Percentiles rank a stretch among this genome's conserved stretches.
Evolutionary conservation across 2,888 invertebrate genomes (phyloP).

Genomic region (Polylopha cassiicola): DNA sequence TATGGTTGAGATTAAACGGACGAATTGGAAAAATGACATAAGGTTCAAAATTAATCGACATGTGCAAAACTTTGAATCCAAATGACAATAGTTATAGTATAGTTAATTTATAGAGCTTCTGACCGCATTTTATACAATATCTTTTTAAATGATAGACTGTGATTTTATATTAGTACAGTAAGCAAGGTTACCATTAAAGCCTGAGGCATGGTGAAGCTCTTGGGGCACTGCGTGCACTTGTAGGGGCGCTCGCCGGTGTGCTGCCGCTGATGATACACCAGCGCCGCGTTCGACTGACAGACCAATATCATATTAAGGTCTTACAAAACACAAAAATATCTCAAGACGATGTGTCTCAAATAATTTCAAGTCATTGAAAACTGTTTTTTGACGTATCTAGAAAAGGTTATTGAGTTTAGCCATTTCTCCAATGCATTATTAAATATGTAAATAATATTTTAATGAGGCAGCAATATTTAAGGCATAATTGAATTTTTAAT

Average conservation of each 20-base stretch:
- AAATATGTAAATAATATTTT: too few relatives aligned
- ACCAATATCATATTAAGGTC: background rate
- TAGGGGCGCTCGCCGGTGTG: constrained; percentile 60
- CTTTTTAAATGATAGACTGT: background rate
- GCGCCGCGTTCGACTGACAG: constrained; percentile 49
- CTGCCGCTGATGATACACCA: constrained; percentile 51
- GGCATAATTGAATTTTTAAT: too few relatives aligned
- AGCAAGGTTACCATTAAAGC: constrained; percentile 43
- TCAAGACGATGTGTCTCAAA: background rate
- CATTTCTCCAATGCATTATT: too few relatives aligned
- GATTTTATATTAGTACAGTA: background rate
- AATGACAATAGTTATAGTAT: too few relatives aligned
- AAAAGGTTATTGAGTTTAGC: too few relatives aligned
- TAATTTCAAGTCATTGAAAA: background rate
- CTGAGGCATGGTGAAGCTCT: constrained; percentile 51
- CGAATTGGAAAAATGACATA: too few relatives aligned
- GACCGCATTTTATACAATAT: background rate
- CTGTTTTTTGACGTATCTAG: background rate
- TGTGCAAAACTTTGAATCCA: too few relatives aligned
- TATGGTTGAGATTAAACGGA: too few relatives aligned
- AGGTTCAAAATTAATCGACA: too few relatives aligned
- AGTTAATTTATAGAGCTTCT: too few relatives aligned
- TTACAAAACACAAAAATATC: constrained; percentile 11
- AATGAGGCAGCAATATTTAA: too few relatives aligned
- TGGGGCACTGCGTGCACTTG: constrained; percentile 46